These are phyloP conservation scores for Hemicentrotus pulcherrimus DNA, from an alignment of 35 echinoderm and acorn worm genomes.

Conservation along the genomic window DNA sequence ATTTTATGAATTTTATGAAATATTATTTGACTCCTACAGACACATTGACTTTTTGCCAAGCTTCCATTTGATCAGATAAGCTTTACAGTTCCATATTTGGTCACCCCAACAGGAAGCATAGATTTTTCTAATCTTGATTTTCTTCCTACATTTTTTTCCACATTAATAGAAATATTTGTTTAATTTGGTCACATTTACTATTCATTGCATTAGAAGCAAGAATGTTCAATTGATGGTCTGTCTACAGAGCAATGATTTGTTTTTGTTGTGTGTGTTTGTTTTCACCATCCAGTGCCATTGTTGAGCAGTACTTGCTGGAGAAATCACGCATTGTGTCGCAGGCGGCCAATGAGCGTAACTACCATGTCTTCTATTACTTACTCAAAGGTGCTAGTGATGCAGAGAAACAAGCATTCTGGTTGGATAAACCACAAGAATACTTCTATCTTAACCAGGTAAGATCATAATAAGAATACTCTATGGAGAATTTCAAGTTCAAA, in stretches of 20 bases:
- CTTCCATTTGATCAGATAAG: slow-evolving; percentile 12
- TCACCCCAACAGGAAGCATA: not conserved
- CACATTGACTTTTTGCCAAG: not conserved
- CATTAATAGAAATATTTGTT: not conserved
- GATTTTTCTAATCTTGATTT: slow-evolving; percentile 14
- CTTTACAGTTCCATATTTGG: not conserved
- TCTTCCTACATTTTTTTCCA: not conserved
- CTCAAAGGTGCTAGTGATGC: slow-evolving; percentile 75
- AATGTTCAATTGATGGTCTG: not conserved
- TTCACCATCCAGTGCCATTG: slow-evolving; percentile 74
- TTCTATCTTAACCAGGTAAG: slow-evolving; percentile 92
- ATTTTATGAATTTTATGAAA: not conserved
- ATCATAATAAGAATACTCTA: not conserved
- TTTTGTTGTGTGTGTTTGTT: slow-evolving; percentile 11
- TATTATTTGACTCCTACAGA: not conserved
- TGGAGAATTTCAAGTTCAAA: too few relatives aligned
- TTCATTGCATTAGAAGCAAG: not conserved
- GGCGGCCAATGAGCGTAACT: slow-evolving; percentile 79
- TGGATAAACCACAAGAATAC: slow-evolving; percentile 79
- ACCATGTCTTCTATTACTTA: slow-evolving; percentile 98
- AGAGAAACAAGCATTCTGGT: slow-evolving; percentile 79
- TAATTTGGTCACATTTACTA: not conserved
- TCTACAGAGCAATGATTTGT: not conserved
- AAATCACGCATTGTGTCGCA: slow-evolving; percentile 92
- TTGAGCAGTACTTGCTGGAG: slow-evolving; percentile 98